Percentiles rank a stretch among this genome's conserved stretches.
phyloP scores from a whole-genome alignment of 2,888 invertebrate genomes.

The Dichetophora obliterata region DNA sequence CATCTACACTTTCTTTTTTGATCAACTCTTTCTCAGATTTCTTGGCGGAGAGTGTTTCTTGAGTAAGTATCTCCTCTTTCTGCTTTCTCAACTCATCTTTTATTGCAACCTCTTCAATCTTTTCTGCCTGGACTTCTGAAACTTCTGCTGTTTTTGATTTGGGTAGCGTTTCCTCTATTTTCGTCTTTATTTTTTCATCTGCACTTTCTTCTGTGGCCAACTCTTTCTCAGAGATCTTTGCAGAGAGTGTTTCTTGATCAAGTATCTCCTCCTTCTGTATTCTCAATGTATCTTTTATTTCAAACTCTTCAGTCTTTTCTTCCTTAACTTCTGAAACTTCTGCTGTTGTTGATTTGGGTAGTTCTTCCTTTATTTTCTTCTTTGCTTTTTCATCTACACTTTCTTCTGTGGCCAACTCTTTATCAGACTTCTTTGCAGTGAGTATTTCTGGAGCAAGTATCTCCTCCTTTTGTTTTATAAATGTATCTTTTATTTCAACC shows the following conservation, averaged over 20 bases:
- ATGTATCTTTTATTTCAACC: conserved; percentile 2
- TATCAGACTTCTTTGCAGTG: not conserved
- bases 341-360: not conserved
- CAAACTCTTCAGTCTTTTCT: not conserved
- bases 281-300: not conserved
- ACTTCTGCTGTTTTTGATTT: conserved; percentile 43
- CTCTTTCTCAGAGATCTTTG: not conserved
- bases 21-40: conserved; percentile 16
- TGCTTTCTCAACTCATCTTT: not conserved
- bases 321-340: not conserved
- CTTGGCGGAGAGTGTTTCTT: not conserved
- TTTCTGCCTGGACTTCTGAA: conserved; percentile 23
- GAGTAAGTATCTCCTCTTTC: not conserved
- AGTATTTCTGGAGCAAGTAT: conserved; percentile 35
- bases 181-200: not conserved
- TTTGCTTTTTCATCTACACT: not conserved
- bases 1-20: conserved; percentile 14
- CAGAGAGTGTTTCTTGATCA: not conserved
- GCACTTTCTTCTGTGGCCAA: not conserved
- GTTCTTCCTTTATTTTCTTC: not conserved
- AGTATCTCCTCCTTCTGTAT: not conserved
- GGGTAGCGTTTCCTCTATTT: conserved; percentile 3
- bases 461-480: conserved; percentile 30
- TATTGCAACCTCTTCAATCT: not conserved
- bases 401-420: not conserved